phyloP scores from a whole-genome alignment of 2,797 vertebrate species.

The Sphenodon punctatus region DNA sequence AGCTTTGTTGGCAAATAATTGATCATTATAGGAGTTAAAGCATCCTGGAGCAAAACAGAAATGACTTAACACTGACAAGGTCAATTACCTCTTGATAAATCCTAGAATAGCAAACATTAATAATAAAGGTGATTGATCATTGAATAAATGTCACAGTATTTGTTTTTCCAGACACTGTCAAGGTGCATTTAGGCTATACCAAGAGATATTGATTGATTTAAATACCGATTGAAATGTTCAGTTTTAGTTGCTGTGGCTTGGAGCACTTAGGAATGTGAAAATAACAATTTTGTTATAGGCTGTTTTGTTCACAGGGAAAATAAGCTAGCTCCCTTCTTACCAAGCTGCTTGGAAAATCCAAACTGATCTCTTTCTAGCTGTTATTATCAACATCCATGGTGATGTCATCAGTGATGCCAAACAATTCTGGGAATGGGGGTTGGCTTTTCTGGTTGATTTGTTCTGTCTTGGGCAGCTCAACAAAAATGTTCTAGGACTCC shows the following conservation, averaged over 20 bases:
- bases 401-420: not conserved
- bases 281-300: not conserved
- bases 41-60: not conserved
- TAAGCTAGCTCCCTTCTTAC: rapidly evolving
- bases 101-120: not conserved
- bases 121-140: not conserved
- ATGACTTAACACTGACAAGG: conserved; percentile 12
- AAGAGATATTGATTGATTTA: not conserved
- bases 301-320: not conserved
- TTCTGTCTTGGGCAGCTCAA: not conserved
- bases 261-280: not conserved
- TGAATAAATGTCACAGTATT: not conserved
- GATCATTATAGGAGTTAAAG: not conserved
- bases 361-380: not conserved
- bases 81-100: conserved; percentile 37
- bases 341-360: not conserved
- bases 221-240: not conserved
- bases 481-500: not conserved
- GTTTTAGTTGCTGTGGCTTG: not conserved
- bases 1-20: conserved; percentile 1
- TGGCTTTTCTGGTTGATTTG: not conserved
- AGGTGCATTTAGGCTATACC: not conserved
- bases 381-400: not conserved
- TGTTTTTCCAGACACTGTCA: not conserved
- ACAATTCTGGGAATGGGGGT: not conserved